Base-by-base conservation (phyloP, 2,888 invertebrate species). In the Ormyrus thymus region DNA sequence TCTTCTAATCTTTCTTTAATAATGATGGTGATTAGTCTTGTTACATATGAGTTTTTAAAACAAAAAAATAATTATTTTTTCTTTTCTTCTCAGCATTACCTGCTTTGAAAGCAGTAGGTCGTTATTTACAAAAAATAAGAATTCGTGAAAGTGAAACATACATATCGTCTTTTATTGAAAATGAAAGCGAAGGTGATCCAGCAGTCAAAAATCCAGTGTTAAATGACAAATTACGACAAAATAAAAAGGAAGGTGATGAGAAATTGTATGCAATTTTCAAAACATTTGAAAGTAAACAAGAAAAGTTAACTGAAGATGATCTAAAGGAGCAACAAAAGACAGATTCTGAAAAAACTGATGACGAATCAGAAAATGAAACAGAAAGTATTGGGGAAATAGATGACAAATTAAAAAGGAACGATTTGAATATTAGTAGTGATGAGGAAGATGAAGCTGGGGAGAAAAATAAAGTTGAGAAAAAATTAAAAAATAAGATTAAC, bases 101-200 rank as follows among this genome's bases (percentile, higher is more conserved):
- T 7, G 87, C 89, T 6, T 89, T 89, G 62, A 77, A 77, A 4
- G 80, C 85, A 50, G 51, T 90, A 55, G 89, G 87, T 4, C 78
- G 85, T 46, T 74, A 87, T 46, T 80, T 90, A 46, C 70, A 81
- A 58, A 81, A 72, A 11, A 84, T 89, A 80, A 82, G 84, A 0
- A 79, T 82, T 4, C 71, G 87, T 1, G 85, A 82, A 5, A 78
- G 83, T 6, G 87, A 89, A 78, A 87, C 87, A 59, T 88, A 86
- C 84, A 87, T 89, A 15, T 87, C 87, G 7, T 88, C 87, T 81
- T 86, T 86, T 0, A 10, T 85, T 1, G 81, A 82, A 56, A 70
- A 86, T 10, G 86, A 86, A 50, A 70, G 82, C 1, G 61, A 68
- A 1, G 84, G 85, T 0, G 89, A 90, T 81, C 89, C 89, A 45